Conservation (phyloP, 2,797 vertebrate genomes). For the Cyprinodon diabolis region DNA sequence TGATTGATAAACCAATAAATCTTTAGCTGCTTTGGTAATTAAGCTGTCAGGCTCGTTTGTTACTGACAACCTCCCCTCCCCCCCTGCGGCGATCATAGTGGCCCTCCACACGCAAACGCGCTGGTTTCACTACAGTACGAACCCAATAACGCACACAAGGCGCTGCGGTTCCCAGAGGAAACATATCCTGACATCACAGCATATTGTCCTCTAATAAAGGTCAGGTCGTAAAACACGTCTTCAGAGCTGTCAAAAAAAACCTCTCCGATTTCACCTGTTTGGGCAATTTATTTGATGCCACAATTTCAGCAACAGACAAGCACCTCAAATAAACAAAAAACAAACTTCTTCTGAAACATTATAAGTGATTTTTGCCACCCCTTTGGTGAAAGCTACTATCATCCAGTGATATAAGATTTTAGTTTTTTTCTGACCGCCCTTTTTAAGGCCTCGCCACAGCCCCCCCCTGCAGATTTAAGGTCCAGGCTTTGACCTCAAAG, state of each 20-base stretch:
- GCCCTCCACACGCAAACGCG: constrained; percentile 65
- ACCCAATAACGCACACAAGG: constrained; percentile 47
- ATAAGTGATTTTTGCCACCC: background rate
- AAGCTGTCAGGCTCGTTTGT: constrained; percentile 91
- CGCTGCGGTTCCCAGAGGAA: constrained; percentile 48
- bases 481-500: background rate
- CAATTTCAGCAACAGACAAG: background rate
- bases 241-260: background rate
- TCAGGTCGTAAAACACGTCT: constrained; percentile 15
- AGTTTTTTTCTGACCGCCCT: background rate
- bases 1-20: constrained; percentile 99
- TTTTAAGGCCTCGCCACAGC: background rate
- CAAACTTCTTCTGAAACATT: too few relatives aligned
- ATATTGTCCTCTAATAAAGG: constrained; percentile 28
- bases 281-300: background rate
- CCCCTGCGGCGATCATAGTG: constrained; percentile 69
- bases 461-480: background rate
- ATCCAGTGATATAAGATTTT: background rate
- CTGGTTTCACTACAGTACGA: constrained; percentile 79
- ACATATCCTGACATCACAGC: constrained; percentile 28
- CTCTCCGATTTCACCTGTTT: background rate
- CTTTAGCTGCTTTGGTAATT: constrained; percentile 95
- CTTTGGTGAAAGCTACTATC: background rate
- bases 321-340: background rate
- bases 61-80: constrained; percentile 82